Evolutionary conservation across 2,888 invertebrate genomes (phyloP).

Genomic region (Folsomia candida): DNA sequence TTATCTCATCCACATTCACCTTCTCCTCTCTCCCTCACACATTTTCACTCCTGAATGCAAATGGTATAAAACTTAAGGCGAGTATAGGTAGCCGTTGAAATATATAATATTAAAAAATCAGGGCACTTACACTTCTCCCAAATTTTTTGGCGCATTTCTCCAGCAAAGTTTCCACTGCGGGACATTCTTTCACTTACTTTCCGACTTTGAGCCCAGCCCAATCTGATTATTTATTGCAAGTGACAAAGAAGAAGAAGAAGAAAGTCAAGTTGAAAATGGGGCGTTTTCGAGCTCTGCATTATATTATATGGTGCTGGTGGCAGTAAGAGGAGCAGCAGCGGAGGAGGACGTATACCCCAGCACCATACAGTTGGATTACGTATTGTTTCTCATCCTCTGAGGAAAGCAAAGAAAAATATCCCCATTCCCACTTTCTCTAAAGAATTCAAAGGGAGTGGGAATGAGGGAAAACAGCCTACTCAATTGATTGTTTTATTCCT

Average conservation of each 20-base stretch:
- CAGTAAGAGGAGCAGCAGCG: too few relatives aligned
- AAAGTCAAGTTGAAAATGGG: neutral
- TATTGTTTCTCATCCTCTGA: neutral
- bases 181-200: constrained; percentile 5
- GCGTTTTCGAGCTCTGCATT: neutral
- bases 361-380: neutral
- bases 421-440: neutral
- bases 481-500: constrained; percentile 3
- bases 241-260: neutral
- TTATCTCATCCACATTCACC: neutral
- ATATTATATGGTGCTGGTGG: too few relatives aligned
- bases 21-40: neutral
- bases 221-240: constrained; percentile 14
- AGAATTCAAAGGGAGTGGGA: neutral
- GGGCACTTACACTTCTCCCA: neutral
- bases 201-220: constrained; percentile 6
- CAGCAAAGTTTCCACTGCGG: neutral
- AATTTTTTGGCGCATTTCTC: neutral
- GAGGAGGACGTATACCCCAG: neutral
- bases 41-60: neutral
- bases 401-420: neutral
- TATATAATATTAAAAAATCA: neutral
- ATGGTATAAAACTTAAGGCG: too few relatives aligned
- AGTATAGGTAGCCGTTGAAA: too few relatives aligned
- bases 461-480: neutral